These are phyloP conservation scores for Linnaemya vulpina DNA, from an alignment of 2,888 invertebrate genomes.

Conservation along the genomic window DNA sequence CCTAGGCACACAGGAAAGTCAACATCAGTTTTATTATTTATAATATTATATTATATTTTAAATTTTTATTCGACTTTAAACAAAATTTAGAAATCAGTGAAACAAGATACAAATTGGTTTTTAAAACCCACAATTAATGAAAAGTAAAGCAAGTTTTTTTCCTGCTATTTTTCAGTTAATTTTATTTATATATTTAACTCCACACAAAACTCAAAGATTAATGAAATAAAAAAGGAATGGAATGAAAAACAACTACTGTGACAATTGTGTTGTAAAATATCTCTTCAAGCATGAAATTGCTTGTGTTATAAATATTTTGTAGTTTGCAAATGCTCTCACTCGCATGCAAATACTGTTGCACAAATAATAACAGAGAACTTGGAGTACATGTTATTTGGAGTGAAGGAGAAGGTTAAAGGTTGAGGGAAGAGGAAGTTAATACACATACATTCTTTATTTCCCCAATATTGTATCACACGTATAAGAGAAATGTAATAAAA, in stretches of 20 bases:
- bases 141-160: too few species aligned
- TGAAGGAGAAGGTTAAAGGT: neutral
- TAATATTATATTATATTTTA: too few species aligned
- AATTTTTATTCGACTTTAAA: too few species aligned
- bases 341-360: neutral
- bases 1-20: too few species aligned
- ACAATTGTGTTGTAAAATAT: neutral
- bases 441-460: neutral
- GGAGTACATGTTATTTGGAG: neutral
- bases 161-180: neutral
- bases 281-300: neutral
- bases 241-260: neutral
- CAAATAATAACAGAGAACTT: neutral
- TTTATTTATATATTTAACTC: neutral
- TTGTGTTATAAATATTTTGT: conserved; percentile 9
- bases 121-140: too few species aligned
- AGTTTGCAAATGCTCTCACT: conserved; percentile 1
- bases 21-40: too few species aligned
- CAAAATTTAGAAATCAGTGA: too few species aligned
- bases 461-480: neutral
- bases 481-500: neutral
- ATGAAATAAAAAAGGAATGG: neutral
- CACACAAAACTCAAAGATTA: neutral
- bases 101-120: too few species aligned
- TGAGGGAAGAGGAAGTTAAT: neutral